A percentile compares a stretch with the other conserved stretches of the same genome.
phyloP scores from a whole-genome alignment of 2,113 vertebrate species.

The Synodontis membranacea region DNA sequence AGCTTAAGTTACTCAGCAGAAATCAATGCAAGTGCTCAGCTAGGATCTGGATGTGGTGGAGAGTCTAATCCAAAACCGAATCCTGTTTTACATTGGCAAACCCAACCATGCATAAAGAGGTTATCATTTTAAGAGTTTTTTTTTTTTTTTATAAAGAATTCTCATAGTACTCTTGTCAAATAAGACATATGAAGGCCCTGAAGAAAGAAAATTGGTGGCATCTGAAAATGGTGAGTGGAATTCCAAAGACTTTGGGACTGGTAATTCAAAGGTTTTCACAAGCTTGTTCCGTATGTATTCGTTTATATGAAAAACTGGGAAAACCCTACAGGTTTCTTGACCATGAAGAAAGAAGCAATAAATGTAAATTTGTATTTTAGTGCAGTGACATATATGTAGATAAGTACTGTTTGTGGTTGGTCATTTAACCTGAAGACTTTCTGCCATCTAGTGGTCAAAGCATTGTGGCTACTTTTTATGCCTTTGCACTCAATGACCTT shows the following conservation, averaged over 20 bases:
- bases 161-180: slow-evolving; percentile 75
- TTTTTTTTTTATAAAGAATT: slow-evolving; percentile 72
- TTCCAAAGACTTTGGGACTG: slow-evolving; percentile 70
- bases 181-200: slow-evolving; percentile 62
- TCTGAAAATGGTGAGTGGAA: slow-evolving; percentile 73
- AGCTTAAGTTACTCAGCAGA: neutral
- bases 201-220: slow-evolving; percentile 62
- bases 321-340: slow-evolving; percentile 73
- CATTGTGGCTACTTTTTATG: neutral
- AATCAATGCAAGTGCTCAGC: neutral
- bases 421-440: slow-evolving; percentile 48
- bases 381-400: neutral
- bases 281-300: slow-evolving; percentile 78
- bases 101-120: slow-evolving; percentile 57
- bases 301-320: slow-evolving; percentile 75
- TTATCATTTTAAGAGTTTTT: slow-evolving; percentile 69
- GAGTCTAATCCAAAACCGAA: neutral
- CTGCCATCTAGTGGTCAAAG: slow-evolving; percentile 67
- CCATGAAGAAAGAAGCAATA: slow-evolving; percentile 56
- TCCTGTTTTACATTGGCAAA: slow-evolving; percentile 38
- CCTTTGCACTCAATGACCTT: neutral
- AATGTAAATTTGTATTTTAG: neutral
- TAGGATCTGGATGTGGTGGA: neutral
- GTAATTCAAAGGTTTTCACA: slow-evolving; percentile 72
- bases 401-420: neutral